These are phyloP conservation scores for Cinclus cinclus DNA, from an alignment of 2,113 vertebrate species.

Conservation along the genomic window DNA sequence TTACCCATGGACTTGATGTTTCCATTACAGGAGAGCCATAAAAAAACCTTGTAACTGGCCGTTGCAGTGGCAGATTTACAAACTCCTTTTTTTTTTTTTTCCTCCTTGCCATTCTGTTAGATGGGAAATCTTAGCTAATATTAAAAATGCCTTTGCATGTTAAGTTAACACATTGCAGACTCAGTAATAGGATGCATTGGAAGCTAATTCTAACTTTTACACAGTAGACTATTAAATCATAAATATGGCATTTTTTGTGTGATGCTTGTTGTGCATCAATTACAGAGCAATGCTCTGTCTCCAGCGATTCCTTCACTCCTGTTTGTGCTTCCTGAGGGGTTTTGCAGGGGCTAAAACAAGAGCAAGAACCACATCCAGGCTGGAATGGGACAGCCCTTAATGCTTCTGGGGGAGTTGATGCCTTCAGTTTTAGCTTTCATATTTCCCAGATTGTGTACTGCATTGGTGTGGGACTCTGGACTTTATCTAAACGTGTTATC, in stretches of 20 bases:
- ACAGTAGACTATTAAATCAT: neutral
- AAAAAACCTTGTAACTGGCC: neutral
- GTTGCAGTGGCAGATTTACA: neutral
- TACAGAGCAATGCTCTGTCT: neutral
- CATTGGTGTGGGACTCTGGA: neutral
- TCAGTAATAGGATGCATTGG: neutral
- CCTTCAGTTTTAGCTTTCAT: neutral
- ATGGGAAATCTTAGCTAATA: neutral
- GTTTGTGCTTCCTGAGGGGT: neutral
- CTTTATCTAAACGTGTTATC: neutral
- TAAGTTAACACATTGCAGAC: neutral
- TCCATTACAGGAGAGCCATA: neutral
- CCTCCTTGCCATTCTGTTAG: neutral
- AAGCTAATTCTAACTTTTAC: neutral
- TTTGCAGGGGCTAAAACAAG: neutral
- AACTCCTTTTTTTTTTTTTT: rapidly evolving
- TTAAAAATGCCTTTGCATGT: neutral
- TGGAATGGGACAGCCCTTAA: neutral
- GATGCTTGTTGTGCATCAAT: neutral
- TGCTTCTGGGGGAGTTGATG: neutral
- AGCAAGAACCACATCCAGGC: neutral
- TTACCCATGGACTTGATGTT: neutral
- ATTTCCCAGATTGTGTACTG: neutral
- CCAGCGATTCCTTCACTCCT: neutral
- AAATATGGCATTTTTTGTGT: neutral